Evolutionary conservation across 2,888 invertebrate species (phyloP), one percentile per base, ranked within the genome.

Genomic region (Lasius fuliginosus): DNA sequence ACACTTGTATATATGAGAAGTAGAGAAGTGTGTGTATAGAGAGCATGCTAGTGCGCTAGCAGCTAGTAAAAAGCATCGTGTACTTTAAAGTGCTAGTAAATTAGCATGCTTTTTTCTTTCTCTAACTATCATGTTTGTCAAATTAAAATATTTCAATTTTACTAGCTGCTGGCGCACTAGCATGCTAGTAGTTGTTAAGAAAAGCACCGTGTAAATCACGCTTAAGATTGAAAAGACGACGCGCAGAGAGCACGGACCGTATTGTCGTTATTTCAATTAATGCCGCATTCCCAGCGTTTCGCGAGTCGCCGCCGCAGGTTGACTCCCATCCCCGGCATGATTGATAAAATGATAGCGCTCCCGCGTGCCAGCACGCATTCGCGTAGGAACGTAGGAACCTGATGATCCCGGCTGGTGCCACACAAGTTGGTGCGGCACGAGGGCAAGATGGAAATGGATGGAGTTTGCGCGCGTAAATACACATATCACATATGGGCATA

Each of bases 181-280:
- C 12, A 42, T 42, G 12, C 12, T 12, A 42, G 42, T 42, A 12
- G 42, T 15, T 18, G 5, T 0, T 49, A 49, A 23, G 15, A 49
- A 46, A 53, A 53, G 6, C 49, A 53, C n/a, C 8, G 8, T n/a
- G 46, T 49, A 15, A 49, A 53, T 0, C 2, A n/a, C 8, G n/a
- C 49, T 49, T 49, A n/a, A 49, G 3, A 53, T 36, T 36, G 36
- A 36, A 36, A 36, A 36, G 36, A 36, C 36, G 36, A 36, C 5
- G 36, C 36, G 36, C 3, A 33, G 30, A 33, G 30, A 1, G 30
- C 36, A 36, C 36, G 18, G 9, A n/a, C 46, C 65, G 11, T 86
- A 85, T 90, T 84, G 83, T 90, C 86, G 85, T 90, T 90, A 88
- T 88, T 90, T 90, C 89, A 85, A 90, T 90, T 89, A 88, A 88